Base-by-base conservation (phyloP, 2,113 vertebrate genomes). In the Mixornis gularis region DNA sequence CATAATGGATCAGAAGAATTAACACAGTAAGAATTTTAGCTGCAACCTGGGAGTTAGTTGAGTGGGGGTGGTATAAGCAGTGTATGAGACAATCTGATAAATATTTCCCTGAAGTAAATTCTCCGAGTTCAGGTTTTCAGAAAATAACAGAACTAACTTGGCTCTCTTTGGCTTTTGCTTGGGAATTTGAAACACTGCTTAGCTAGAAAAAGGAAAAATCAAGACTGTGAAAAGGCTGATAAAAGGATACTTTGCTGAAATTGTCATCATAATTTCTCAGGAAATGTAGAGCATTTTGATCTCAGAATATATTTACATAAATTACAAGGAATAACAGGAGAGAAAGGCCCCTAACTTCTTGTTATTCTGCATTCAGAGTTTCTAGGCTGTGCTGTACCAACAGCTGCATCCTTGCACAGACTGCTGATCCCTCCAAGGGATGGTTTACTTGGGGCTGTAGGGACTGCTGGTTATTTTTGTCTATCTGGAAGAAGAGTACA, bases 221-320 rank as follows among this genome's bases (percentile, higher is more conserved):
- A 71, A 74, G 68, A 49, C 52, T 68, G 5, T 74, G 66, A 85
- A 88, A 91, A 88, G 40, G n/a, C 27, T 86, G 68, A 78, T 82
- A 84, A 83, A 79, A 79, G 71, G 36, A 92, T 49, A 87, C 43
- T 93, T 85, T 83, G 66, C 70, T 92, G 72, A 92, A 85, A 52
- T 8, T 82, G 59, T 72, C 70, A 86, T 81, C 18, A 34, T 77
- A 85, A 91, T 70, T 91, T 87, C 70, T 89, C 79, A 91, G 74
- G 46, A 93, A 91, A 85, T 64, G 58, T 41, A 71, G 69, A 74
- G 7, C 65, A 92, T 90, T 91, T 95, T 95, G 76, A 92, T 91
- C 49, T 22, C 51, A 87, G 71, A 91, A 91, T 93, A 79, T 79
- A 89, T 92, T 91, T 85, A 69, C 70, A 59, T 84, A 92, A 84